Base-by-base conservation (phyloP, 2,113 vertebrate species). In the Catharus fuscescens region DNA sequence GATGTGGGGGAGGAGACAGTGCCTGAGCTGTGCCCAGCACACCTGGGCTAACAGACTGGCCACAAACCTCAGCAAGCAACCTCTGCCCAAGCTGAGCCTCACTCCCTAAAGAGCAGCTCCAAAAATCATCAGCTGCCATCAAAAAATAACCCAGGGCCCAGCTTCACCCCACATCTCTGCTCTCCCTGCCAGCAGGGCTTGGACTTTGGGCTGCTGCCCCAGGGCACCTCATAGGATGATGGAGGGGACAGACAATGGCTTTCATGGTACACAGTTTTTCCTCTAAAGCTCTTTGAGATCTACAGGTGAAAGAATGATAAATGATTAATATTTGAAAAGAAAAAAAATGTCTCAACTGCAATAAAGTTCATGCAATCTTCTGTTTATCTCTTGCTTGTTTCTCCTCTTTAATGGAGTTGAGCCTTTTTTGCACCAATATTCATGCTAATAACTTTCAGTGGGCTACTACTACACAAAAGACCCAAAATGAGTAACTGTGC, bases 201-300 rank as follows among this genome's bases (percentile, higher is more conserved):
- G 18, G 24, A 20, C 19, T 72, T 6, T 14, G 38, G n/a, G 26
- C 17, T 36, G 0, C 32, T 92, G 60, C 50, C 40, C 40, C n/a
- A 57, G 32, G 25, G 2, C 12, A 18, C 24, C 16, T 83, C 47
- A 0, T 7, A 17, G 14, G 8, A 45, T 3, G 4, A 60, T 17
- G 15, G n/a, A 93, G 42, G 45, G 10, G 47, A 90, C 1, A 6
- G 50, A 62, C 34, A 45, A 29, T 0, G 0, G 32, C 38, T 50
- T 62, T 0, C 0, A 4, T 9, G 24, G 32, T 23, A 15, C 25
- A 53, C 1, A 1, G 57, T 64, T 52, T 47, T 72, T 59, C 14
- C 9, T 29, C 47, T n/a, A 24, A 61, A 87, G 20, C 59, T 26
- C 52, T 65, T 42, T 17, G 73, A 78, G 65, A 76, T 56, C 70